These are phyloP conservation scores for Cirrhinus molitorella DNA, from an alignment of 2,797 vertebrate species.

Conservation along the genomic window DNA sequence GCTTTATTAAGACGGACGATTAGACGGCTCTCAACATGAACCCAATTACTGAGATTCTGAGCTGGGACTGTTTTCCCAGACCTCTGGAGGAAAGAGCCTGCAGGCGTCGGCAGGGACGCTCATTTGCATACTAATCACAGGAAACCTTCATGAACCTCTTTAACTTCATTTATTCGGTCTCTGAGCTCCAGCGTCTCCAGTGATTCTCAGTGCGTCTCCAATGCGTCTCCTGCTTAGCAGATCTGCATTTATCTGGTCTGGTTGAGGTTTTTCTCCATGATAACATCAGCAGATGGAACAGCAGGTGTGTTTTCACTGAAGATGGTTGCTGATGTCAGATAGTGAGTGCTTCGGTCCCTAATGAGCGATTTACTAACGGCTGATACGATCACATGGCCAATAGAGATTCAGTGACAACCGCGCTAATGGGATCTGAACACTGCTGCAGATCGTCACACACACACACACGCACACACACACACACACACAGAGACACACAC, in stretches of 20 bases:
- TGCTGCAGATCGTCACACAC: background rate
- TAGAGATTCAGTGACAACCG: background rate
- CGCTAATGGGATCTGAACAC: background rate
- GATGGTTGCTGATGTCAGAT: background rate
- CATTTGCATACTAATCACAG: background rate
- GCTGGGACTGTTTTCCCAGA: background rate
- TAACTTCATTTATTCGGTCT: background rate
- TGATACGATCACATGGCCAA: background rate
- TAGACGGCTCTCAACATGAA: background rate
- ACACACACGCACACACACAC: background rate
- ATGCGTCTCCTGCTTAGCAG: background rate
- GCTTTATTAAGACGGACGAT: background rate
- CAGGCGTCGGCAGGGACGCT: background rate
- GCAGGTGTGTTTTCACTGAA: background rate
- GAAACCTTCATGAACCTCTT: background rate
- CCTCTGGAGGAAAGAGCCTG: background rate
- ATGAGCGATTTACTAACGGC: background rate
- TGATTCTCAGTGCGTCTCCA: background rate
- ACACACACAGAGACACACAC: too few species aligned
- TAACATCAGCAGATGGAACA: constrained; percentile 9
- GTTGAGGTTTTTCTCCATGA: background rate
- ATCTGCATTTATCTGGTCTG: background rate
- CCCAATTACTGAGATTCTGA: background rate
- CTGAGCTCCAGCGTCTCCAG: background rate
- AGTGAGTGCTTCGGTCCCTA: background rate